phyloP scores from a whole-genome alignment of 2,888 invertebrate genomes.

The Myopa tessellatipennis region DNA sequence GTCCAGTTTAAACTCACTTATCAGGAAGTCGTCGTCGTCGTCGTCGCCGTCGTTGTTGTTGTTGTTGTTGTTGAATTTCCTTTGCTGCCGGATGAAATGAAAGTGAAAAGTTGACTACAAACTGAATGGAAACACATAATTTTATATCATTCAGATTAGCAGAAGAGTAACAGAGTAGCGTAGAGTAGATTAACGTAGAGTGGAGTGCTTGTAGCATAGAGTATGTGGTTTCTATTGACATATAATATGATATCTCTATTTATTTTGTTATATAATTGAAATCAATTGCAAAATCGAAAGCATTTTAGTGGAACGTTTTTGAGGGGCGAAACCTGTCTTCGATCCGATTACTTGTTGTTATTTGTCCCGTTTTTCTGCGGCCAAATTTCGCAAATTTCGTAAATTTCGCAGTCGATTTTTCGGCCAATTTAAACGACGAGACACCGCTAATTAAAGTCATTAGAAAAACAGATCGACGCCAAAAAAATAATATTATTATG shows the following conservation, averaged over 20 bases:
- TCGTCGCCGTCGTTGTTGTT: neutral
- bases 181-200: neutral
- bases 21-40: constrained; percentile 52
- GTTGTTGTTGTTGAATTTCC: neutral
- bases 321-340: too few species aligned
- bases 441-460: constrained; percentile 12
- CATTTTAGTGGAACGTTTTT: too few species aligned
- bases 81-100: constrained; percentile 28
- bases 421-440: neutral
- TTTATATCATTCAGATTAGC: neutral
- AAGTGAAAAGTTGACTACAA: constrained; percentile 26
- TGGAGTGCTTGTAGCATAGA: too few species aligned
- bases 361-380: too few species aligned
- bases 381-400: too few species aligned
- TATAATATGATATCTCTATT: neutral
- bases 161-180: neutral
- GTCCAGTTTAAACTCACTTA: constrained; percentile 52
- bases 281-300: neutral
- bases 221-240: too few species aligned
- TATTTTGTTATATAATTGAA: neutral
- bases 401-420: neutral
- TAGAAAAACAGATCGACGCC: neutral
- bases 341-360: too few species aligned
- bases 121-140: constrained; percentile 29
- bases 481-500: neutral